Percentiles rank a stretch among this genome's conserved stretches.
Evolutionary conservation across 30 jellyfish, hydroid and myxozoan genomes (phyloP).

Genomic region (Nemopilema nomurai): DNA sequence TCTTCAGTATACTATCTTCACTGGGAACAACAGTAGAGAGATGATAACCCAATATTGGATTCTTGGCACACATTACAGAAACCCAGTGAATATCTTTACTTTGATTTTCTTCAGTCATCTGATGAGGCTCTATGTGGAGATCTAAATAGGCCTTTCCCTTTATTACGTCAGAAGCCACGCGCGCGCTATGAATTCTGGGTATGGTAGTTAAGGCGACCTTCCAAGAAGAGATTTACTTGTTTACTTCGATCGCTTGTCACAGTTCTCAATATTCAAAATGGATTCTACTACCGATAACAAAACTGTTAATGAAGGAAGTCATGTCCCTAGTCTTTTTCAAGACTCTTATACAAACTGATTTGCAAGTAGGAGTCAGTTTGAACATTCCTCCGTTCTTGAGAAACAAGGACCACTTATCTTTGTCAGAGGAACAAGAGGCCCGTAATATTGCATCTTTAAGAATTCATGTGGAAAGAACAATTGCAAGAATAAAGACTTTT

Average conservation of each 20-base stretch:
- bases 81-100: conserved; percentile 19
- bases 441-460: conserved; percentile 66
- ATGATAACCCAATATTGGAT: neutral
- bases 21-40: neutral
- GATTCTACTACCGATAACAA: too few species aligned
- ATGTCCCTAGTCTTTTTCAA: too few species aligned
- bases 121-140: neutral
- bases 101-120: conserved; percentile 16
- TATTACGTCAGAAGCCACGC: too few species aligned
- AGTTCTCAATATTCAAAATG: too few species aligned
- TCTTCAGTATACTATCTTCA: neutral
- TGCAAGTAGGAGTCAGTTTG: conserved; percentile 42
- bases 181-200: too few species aligned
- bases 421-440: conserved; percentile 52
- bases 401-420: conserved; percentile 33
- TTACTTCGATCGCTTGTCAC: too few species aligned
- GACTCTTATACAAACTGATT: conserved; percentile 6
- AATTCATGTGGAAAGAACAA: conserved; percentile 68
- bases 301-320: too few species aligned
- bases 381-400: conserved; percentile 71
- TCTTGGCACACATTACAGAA: neutral
- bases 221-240: too few species aligned
- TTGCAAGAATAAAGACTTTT: conserved; percentile 53
- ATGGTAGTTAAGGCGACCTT: too few species aligned
- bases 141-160: too few species aligned